Conservation (phyloP, 2,888 invertebrate species). For the Onthophagus sagittarius region DNA sequence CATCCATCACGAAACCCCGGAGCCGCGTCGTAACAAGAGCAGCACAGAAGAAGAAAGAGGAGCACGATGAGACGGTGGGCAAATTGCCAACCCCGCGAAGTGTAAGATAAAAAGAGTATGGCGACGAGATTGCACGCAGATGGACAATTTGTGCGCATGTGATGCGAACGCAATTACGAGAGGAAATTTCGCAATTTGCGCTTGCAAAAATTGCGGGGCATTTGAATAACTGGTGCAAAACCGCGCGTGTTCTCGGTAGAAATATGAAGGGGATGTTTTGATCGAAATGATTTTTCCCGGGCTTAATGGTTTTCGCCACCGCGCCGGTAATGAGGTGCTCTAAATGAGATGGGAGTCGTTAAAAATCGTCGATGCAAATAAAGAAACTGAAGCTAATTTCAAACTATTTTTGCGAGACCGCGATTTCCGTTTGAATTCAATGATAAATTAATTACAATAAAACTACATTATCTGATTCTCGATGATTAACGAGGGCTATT, state of each 20-base stretch:
- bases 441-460: no score
- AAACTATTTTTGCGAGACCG: no score
- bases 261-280: background rate
- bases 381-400: background rate
- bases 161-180: constrained; percentile 2
- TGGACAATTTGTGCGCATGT: background rate
- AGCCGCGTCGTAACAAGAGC: background rate
- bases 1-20: background rate
- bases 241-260: background rate
- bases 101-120: constrained; percentile 1
- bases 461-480: background rate
- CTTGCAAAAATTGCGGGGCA: constrained; percentile 4
- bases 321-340: background rate
- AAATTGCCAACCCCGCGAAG: background rate
- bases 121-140: constrained; percentile 2
- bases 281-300: background rate
- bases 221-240: constrained; percentile 4
- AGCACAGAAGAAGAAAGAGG: background rate
- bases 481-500: background rate
- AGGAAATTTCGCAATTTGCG: constrained; percentile 12
- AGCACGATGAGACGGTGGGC: background rate
- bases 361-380: background rate
- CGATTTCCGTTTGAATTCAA: no score
- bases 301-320: background rate
- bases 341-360: background rate